Base-by-base conservation (phyloP, 2,113 vertebrate species). In the Gnathonemus echidnorhynchus region DNA sequence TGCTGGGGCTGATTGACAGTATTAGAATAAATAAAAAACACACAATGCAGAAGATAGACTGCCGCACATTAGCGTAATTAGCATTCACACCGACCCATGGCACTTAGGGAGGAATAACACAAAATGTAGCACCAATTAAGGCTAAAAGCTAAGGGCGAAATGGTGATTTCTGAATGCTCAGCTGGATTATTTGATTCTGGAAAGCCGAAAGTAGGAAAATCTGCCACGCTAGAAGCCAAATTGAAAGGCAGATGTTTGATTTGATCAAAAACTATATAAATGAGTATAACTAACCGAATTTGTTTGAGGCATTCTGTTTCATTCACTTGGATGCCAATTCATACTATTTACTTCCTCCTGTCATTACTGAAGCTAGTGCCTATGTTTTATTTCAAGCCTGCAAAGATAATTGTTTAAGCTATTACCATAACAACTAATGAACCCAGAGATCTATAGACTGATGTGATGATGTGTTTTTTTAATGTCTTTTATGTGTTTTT, bases 61-160 rank as follows among this genome's bases (percentile, higher is more conserved):
- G 4, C 5, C 17, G 31, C n/a, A 35, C 86, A 53, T 53, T 56
- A 27, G 31, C 10, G 45, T 8, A 87, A 87, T 87, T 87, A 87
- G 49, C 86, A 24, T 53, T 87, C 24, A 53, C 17, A 5, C 50
- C 31, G 50, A 85, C 83, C 42, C 21, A 5, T 85, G 46, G 24
- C 83, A 21, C 53, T 87, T 31, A 35, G 49, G 49, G 50, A 53
- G 50, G 86, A 87, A 49, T 53, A 53, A 27, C 35, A 39, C 27
- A 87, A 87, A 53, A 87, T 56, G 24, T 56, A 87, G 31, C 86
- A 53, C 17, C n/a, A 87, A 87, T 87, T 87, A 87, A 87, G n/a
- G 46, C 86, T 52, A 48, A 87, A 87, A 87, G 86, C 86, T 50
- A 53, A 87, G 50, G 50, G 50, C 39, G 50, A 4, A 52, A 53